Conservation (phyloP, 2,888 invertebrate genomes). For the Empis stercorea region DNA sequence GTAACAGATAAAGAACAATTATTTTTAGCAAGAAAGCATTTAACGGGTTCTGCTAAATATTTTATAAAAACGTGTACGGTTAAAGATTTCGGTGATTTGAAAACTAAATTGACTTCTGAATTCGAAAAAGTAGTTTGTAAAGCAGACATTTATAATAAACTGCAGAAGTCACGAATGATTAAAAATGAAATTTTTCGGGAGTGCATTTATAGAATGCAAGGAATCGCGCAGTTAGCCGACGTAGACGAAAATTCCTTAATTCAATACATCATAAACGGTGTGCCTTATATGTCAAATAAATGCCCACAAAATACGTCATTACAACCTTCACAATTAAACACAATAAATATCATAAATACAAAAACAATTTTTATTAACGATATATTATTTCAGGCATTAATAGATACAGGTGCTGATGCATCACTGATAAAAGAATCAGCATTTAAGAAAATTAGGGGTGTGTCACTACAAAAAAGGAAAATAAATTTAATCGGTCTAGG, state of each 20-base stretch:
- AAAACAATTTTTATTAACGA: constrained; percentile 3
- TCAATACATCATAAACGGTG: constrained; percentile 7
- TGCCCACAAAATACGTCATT: background rate
- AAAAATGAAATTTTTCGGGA: constrained; percentile 9
- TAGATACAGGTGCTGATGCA: constrained; percentile 6
- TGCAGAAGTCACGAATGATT: constrained; percentile 4
- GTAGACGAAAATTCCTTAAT: constrained; percentile 7
- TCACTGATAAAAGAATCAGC: constrained; percentile 2
- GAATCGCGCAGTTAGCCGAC: constrained; percentile 2
- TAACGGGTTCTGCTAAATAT: background rate
- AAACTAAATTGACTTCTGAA: background rate
- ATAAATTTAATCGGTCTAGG: constrained; percentile 5
- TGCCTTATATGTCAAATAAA: constrained; percentile 14
- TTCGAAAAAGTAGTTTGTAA: background rate
- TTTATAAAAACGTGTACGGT: background rate
- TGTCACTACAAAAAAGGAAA: background rate
- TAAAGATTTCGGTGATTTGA: background rate
- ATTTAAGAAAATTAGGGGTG: background rate
- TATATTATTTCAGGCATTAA: background rate
- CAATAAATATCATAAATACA: constrained; percentile 1
- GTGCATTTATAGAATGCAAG: constrained; percentile 7
- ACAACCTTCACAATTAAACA: background rate
- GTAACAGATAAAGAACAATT: background rate
- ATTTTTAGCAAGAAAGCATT: background rate
- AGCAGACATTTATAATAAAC: constrained; percentile 7